Base-by-base conservation (phyloP, 2,113 vertebrate species). In the Thryonomys swinderianus region DNA sequence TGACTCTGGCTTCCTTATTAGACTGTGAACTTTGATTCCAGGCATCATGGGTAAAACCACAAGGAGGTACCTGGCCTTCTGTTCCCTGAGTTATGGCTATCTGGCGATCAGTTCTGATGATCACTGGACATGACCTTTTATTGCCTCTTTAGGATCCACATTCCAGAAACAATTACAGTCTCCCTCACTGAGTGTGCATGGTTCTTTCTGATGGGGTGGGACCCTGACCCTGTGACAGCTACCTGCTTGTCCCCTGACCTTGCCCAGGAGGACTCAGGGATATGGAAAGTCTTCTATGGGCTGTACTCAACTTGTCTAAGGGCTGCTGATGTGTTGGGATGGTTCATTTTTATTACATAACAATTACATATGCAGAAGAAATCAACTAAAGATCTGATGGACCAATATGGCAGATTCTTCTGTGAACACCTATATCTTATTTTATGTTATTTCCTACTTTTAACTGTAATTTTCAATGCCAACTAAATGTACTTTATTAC, bases 361-460 rank as follows among this genome's bases (percentile, higher is more conserved):
- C 2, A 80, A 21, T 73, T 34, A 90, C n/a, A 45, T 21, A 57
- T 21, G 53, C 14, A 16, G 0, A 59, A 59, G 71, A 93, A 88
- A 78, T 34, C 10, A 78, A 66, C 5, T 4, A 34, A 20, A 42
- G 13, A 3, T 73, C 45, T 81, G 81, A 74, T 40, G 7, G 61
- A 64, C 45, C 18, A 53, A 53, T 32, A 78, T 5, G 42, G 27
- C 42, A 76, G 45, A 48, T 76, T 48, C 45, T 93, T 62, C 23
- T 53, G 32, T 59, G 40, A 51, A 57, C 7, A 76, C 62, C 73
- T 40, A n/a, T 32, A 37, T n/a, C 55, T 93, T 82, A 45, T 40
- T 71, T 76, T 73, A 42, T 61, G 34, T 88, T 88, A 67, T 83
- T 95, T 80, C 14, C 13, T 66, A 83, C 85, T 92, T 37, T 78